phyloP scores from a whole-genome alignment of 2,113 vertebrate genomes.

The Piprites chloris region DNA sequence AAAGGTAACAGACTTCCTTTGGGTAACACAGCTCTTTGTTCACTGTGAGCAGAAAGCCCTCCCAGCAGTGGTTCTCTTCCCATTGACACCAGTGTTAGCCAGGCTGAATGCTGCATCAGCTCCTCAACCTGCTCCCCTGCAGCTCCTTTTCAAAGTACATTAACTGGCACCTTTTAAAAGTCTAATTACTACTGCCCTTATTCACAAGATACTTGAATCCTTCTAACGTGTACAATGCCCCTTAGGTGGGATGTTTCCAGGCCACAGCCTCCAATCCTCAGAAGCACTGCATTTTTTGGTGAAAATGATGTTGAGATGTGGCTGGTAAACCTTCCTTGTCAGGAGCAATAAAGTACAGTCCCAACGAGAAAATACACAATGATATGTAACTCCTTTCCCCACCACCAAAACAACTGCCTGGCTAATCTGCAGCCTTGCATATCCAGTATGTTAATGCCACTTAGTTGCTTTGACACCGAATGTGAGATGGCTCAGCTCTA shows the following conservation, averaged over 20 bases:
- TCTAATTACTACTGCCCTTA: neutral
- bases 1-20: rapidly evolving
- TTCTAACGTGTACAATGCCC: rapidly evolving
- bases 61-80: neutral
- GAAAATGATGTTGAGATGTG: neutral
- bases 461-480: neutral
- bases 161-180: neutral
- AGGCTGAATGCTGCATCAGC: neutral
- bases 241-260: neutral
- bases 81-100: neutral
- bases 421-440: neutral
- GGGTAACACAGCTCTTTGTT: neutral
- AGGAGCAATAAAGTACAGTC: rapidly evolving
- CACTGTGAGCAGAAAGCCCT: neutral
- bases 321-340: neutral
- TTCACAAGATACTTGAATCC: neutral
- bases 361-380: neutral
- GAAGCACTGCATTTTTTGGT: neutral
- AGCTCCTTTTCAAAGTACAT: neutral
- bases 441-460: neutral
- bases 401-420: neutral
- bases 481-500: neutral
- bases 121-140: neutral
- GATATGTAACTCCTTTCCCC: neutral
- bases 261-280: neutral